Base-by-base conservation (phyloP, 1,140 invertebrate species). In the Leptopilina clavipes region DNA sequence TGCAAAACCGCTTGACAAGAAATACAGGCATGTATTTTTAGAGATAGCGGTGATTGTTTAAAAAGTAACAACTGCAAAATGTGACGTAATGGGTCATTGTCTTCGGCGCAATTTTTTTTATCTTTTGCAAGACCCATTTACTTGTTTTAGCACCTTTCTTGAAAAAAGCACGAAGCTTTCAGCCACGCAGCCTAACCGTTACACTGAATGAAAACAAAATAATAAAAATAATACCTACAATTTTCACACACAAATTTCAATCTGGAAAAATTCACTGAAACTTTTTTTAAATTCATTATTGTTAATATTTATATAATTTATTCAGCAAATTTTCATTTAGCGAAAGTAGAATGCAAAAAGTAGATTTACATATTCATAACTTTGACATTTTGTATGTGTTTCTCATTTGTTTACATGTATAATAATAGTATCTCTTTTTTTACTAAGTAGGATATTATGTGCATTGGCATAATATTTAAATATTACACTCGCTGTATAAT, bases 401-500 rank as follows among this genome's bases (percentile, higher is more conserved):
- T 31, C 19, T 76, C 45, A 71, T 72, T 72, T 77, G 76, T 80
- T 43, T 77, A 65, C 77, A 78, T 78, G 71, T 74, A 82, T 87
- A 87, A 77, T 84, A 81, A 81, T 82, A 84, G n/a, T n/a, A n/a
- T 80, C 86, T 86, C 77, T 82, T 82, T 82, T 85, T 85, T 79
- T 77, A 81, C 86, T 85, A 80, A 79, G 81, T 86, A 86, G 82
- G 85, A 86, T 85, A 87, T 82, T 86, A 87, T 79, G 82, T 84
- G 82, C 83, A 86, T 82, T 73, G 86, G 82, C 75, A 80, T 82
- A 81, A 52, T 17, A 52, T 3, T 17, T 52, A 52, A 52, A 17
- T 52, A 52, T 52, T 82, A 83, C 81, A 83, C 83, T 78, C n/a
- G n/a, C 81, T 84, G 85, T 85, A 82, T 79, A 75, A 71, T 82